Percentiles rank a stretch among this genome's conserved stretches.
phyloP scores from a whole-genome alignment of 2,888 invertebrate genomes.

The Ophioninae sp. region DNA sequence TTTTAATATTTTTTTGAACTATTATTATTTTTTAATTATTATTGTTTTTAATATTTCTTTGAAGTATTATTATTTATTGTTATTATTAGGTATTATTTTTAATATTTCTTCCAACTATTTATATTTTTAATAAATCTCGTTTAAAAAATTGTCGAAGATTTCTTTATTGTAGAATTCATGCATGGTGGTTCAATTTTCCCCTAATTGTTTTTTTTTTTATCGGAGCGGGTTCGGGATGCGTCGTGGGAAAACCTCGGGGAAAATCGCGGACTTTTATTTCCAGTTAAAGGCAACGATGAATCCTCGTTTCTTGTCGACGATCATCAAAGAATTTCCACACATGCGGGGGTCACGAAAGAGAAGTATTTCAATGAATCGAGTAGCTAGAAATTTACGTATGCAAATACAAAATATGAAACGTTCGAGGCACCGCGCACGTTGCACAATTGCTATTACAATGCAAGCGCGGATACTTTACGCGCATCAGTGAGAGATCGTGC shows the following conservation, averaged over 20 bases:
- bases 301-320: slow-evolving; percentile 40
- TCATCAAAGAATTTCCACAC: slow-evolving; percentile 42
- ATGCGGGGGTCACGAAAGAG: slow-evolving; percentile 16
- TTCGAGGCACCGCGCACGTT: slow-evolving; percentile 3
- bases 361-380: slow-evolving; percentile 52
- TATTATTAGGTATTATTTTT: too few species aligned
- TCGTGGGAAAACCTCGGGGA: slow-evolving; percentile 51
- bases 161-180: neutral
- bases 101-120: too few species aligned
- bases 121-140: too few species aligned
- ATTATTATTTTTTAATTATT: too few species aligned
- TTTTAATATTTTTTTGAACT: too few species aligned
- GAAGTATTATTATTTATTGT: too few species aligned
- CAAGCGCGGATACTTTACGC: neutral
- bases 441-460: slow-evolving; percentile 50
- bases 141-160: neutral
- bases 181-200: slow-evolving; percentile 15
- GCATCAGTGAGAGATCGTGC: slow-evolving; percentile 30
- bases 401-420: slow-evolving; percentile 19
- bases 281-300: slow-evolving; percentile 26
- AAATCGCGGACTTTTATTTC: slow-evolving; percentile 42
- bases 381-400: slow-evolving; percentile 6
- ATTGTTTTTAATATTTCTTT: neutral
- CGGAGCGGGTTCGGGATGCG: neutral
- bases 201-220: neutral